A percentile compares a stretch with the other conserved stretches of the same genome.
phyloP scores from a whole-genome alignment of 1,140 invertebrate species.

The Megathymus violae region DNA sequence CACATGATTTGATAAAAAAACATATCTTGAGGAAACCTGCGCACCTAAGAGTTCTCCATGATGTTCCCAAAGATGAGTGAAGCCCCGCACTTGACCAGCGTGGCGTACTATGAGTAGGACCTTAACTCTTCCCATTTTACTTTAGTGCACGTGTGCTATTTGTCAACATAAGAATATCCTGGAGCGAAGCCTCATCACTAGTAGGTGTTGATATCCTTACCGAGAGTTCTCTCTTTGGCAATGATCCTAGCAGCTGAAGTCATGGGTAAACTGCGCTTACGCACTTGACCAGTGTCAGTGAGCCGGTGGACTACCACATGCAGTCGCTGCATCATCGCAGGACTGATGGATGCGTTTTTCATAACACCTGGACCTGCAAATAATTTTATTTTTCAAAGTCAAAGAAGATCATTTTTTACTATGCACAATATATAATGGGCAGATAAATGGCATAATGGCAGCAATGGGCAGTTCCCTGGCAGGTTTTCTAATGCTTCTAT shows the following conservation, averaged over 20 bases:
- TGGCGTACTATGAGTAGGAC: background rate
- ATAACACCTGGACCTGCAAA: conserved; percentile 64
- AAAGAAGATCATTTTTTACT: too few relatives aligned
- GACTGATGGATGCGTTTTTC: conserved; percentile 65
- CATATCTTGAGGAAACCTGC: too few relatives aligned
- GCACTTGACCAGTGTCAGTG: conserved; percentile 37
- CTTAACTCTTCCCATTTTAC: background rate
- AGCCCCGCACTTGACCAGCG: background rate
- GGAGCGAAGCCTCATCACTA: background rate
- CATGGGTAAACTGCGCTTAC: conserved; percentile 49
- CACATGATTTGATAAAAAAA: too few relatives aligned
- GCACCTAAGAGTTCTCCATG: too few relatives aligned
- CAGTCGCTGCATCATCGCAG: conserved; percentile 50
- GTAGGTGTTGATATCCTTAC: conserved; percentile 39
- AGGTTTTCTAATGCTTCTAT: too few relatives aligned
- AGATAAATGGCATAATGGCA: too few relatives aligned
- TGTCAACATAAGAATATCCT: background rate
- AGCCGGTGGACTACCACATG: conserved; percentile 53
- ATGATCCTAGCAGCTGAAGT: conserved; percentile 50
- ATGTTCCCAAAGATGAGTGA: background rate
- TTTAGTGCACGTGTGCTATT: background rate
- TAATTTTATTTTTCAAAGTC: background rate
- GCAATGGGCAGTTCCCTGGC: too few relatives aligned
- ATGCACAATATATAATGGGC: too few relatives aligned
- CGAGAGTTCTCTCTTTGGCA: conserved; percentile 58